Evolutionary conservation across 2,797 vertebrate species (phyloP).

Genomic region (Trematomus bernacchii): DNA sequence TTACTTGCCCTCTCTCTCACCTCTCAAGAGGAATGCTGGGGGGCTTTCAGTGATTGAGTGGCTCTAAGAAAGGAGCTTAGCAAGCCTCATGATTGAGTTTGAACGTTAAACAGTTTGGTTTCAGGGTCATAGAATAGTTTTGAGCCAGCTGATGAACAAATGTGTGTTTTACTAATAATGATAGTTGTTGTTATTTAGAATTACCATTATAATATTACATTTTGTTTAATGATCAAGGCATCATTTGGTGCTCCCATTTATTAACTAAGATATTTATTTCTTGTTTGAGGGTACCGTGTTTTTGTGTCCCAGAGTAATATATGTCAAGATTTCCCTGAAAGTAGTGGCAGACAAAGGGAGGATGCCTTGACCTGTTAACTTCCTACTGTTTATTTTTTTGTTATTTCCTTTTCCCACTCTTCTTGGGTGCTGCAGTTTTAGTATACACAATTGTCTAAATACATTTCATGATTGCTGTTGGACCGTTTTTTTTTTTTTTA

Average conservation of each 20-base stretch:
- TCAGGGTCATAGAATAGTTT: conserved; percentile 13
- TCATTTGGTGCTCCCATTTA: background rate
- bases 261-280: background rate
- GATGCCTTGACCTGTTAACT: conserved; percentile 51
- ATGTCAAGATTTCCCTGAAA: conserved; percentile 35
- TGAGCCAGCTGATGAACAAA: conserved; percentile 10
- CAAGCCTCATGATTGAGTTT: conserved; percentile 49
- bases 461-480: background rate
- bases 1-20: conserved; percentile 50
- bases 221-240: background rate
- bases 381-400: background rate
- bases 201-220: background rate
- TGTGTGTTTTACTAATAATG: background rate
- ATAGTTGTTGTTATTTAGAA: background rate
- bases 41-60: conserved; percentile 39
- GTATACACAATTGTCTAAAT: background rate
- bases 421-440: background rate
- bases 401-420: conserved; percentile 32
- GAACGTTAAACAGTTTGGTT: conserved; percentile 22
- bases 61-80: conserved; percentile 55
- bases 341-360: conserved; percentile 57
- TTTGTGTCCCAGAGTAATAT: conserved; percentile 3
- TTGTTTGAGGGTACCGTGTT: background rate
- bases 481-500: background rate
- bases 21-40: conserved; percentile 52